Percentiles rank a stretch among this genome's conserved stretches.
Evolutionary conservation across 1,140 invertebrate genomes (phyloP).

Genomic region (Neodiprion fabricii): DNA sequence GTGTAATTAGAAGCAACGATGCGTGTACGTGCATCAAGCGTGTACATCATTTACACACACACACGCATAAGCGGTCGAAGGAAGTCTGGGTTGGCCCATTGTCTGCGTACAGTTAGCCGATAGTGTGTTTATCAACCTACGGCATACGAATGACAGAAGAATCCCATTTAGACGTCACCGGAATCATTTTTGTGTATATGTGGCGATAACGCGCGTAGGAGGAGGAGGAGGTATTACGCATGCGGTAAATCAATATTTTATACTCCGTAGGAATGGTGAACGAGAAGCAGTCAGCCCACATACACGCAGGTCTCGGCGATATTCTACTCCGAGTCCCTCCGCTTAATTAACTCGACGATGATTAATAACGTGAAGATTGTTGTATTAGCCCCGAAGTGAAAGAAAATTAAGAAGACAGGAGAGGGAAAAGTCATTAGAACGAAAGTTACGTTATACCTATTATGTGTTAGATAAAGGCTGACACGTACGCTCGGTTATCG

Average conservation of each 20-base stretch:
- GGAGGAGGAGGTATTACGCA: background rate
- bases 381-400: no score
- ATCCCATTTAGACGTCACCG: conserved; percentile 7
- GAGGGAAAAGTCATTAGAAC: no score
- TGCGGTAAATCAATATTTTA: no score
- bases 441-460: no score
- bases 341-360: no score
- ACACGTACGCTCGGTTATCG: no score
- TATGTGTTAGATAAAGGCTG: no score
- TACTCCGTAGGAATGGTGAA: background rate
- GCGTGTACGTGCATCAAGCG: background rate
- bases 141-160: background rate
- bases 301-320: no score
- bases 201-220: background rate
- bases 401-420: no score
- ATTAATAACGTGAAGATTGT: no score
- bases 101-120: conserved; percentile 6
- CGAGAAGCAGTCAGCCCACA: background rate
- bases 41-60: no score
- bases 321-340: no score
- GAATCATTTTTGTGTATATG: background rate
- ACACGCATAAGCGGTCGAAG: background rate
- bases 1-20: background rate
- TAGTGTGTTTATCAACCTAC: background rate
- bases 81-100: background rate